A percentile compares a stretch with the other conserved stretches of the same genome.
phyloP scores from a whole-genome alignment of 2,113 vertebrate species.

The Orthonyx spaldingii region DNA sequence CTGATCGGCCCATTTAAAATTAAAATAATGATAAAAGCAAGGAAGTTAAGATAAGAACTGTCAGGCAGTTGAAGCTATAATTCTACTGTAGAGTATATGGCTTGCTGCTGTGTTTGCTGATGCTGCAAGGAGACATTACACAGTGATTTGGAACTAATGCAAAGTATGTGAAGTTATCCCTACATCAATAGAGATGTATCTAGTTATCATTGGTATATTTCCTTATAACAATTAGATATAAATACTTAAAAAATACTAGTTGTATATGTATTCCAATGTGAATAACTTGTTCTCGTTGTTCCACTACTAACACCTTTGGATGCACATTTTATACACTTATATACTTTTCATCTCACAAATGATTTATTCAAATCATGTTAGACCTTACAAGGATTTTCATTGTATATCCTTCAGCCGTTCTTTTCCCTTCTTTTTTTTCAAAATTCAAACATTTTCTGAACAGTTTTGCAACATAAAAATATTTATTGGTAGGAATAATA shows the following conservation, averaged over 20 bases:
- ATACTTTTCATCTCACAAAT: neutral
- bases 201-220: neutral
- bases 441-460: neutral
- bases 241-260: neutral
- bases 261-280: neutral
- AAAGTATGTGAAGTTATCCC: neutral
- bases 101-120: neutral
- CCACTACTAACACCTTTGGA: neutral
- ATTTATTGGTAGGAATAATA: neutral
- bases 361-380: neutral
- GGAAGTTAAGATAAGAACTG: neutral
- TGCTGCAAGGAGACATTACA: neutral
- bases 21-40: slow-evolving; percentile 62
- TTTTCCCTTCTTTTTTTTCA: neutral
- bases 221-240: neutral
- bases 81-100: neutral
- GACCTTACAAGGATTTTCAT: neutral
- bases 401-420: neutral
- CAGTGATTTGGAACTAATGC: neutral
- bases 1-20: slow-evolving; percentile 52
- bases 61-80: neutral
- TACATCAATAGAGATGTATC: neutral
- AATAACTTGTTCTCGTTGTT: neutral
- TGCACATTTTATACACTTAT: neutral
- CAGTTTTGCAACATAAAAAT: neutral